Base-by-base conservation (phyloP, 2,113 vertebrate species). In the Uria lomvia region DNA sequence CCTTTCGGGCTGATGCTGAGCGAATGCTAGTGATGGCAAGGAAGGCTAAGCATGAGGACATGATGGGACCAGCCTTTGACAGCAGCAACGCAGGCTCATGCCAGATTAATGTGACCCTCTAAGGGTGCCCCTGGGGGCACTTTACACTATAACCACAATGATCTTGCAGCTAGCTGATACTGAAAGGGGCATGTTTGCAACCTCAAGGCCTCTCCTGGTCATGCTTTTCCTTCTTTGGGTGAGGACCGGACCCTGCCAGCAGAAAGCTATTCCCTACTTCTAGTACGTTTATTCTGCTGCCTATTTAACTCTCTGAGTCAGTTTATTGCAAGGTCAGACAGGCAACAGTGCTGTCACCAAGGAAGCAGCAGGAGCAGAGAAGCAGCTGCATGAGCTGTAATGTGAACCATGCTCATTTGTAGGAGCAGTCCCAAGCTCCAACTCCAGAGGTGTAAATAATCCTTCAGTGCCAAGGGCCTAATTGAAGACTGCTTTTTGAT, bases 1-100 rank as follows among this genome's bases (percentile, higher is more conserved):
- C 65, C 50, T 8, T 34, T 30, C 65, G 10, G 56, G 29, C 24
- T 12, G 24, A 15, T 11, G 29, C 32, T 47, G 38, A 49, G 34
- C 1, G 42, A 74, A 9, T 1, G 0, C 9, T 13, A 24, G 6
- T 0, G 22, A 45, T 16, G 70, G 42, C 70, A 59, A 2, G 76
- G 30, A 58, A 17, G 63, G 38, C 45, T 66, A 66, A 40, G 30
- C 43, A 19, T 0, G 38, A 67, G 47, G 26, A 11, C 5, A 20
- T 6, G 72, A 27, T 22, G 23, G 77, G 32, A 53, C 5, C 1
- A 12, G 38, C 38, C n/a, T 45, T 21, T 34, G n/a, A 56, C 47
- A 49, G 45, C 40, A 91, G 59, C 60, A 63, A 52, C 43, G 52
- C 38, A 26, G 22, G 22, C 20, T 56, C 43, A 8, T 4, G 38